Evolutionary conservation across 2,113 vertebrate species (phyloP).

Genomic region (Conger conger): DNA sequence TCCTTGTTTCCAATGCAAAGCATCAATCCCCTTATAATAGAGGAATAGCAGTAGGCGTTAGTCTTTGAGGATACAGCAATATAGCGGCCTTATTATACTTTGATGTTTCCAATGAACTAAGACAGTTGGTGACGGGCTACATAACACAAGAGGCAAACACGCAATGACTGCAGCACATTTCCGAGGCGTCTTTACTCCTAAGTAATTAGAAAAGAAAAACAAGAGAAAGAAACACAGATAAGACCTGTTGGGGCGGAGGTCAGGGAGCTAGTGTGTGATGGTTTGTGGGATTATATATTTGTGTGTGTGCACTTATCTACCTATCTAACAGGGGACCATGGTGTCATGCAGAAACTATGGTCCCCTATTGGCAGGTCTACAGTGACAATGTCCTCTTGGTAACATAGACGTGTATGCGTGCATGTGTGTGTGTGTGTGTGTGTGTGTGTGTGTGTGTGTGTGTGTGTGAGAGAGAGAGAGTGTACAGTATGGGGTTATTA

Average conservation of each 20-base stretch:
- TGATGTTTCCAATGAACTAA: conserved; percentile 13
- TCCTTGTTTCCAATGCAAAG: conserved; percentile 59
- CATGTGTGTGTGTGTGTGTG: too few relatives aligned
- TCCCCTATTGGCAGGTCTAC: too few relatives aligned
- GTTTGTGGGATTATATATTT: not conserved
- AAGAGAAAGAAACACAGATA: not conserved
- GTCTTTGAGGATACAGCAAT: conserved; percentile 49
- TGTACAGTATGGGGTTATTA: too few relatives aligned
- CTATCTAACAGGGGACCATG: too few relatives aligned
- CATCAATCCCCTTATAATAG: conserved; percentile 63
- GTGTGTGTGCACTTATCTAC: too few relatives aligned
- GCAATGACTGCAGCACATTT: not conserved
- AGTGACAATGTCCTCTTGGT: too few relatives aligned
- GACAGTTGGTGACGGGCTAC: not conserved
- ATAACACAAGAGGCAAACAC: not conserved
- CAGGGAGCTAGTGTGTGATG: not conserved
- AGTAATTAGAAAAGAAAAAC: not conserved
- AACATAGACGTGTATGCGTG: too few relatives aligned
- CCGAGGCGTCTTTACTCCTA: not conserved
- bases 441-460: too few relatives aligned
- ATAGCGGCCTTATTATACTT: conserved; percentile 55
- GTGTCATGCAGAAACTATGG: too few relatives aligned
- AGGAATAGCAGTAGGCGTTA: conserved; percentile 42
- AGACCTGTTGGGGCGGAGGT: not conserved
- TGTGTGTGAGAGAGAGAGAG: too few relatives aligned